Evolutionary conservation across 92 coral and sea anemone species (phyloP), one percentile per base, ranked within the genome.

Genomic region (Heliopora coerulea): DNA sequence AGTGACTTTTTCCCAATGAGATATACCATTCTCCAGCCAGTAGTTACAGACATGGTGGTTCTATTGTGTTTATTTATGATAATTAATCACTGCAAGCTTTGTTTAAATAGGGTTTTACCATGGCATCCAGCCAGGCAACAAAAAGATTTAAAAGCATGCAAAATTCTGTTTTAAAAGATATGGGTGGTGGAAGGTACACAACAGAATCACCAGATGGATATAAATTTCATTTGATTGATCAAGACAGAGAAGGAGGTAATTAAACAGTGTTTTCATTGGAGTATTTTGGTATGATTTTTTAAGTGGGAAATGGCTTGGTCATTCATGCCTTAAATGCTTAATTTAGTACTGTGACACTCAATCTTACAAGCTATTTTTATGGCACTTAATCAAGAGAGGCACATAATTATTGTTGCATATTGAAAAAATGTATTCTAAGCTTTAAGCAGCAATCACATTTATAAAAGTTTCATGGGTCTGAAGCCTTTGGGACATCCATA

Each of bases 191-290:
- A 15, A 72, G 31, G n/a, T 76, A 90, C 59, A 50, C 85, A 73
- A 89, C 87, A 4, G 74, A 90, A n/a, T 89, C 98, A 3, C 98
- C 98, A 27, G 98, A 81, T 68, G 98, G 98, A 26, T 93, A 93
- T 81, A 89, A 83, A 52, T 90, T 90, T 64, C 57, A 72, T 20
- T 86, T 93, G 25, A 81, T 85, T 57, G 88, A 93, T 61, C 64
- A 86, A 64, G 87, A 93, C 72, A 78, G 63, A 23, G 62, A 69
- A 41, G 89, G 85, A 78, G 96, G 97, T 87, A 83, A 29, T 8
- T 56, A 0, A 59, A 50, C 40, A 31, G 15, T 25, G 20, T 12
- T 18, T 58, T n/a, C 13, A 0, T 24, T 49, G 35, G 0, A 46
- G 7, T 46, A 46, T 41, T 24, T 14, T 61, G 0, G 23, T 49